These are phyloP conservation scores for Onychostoma macrolepis DNA, from an alignment of 2,113 vertebrate species.

Conservation along the genomic window DNA sequence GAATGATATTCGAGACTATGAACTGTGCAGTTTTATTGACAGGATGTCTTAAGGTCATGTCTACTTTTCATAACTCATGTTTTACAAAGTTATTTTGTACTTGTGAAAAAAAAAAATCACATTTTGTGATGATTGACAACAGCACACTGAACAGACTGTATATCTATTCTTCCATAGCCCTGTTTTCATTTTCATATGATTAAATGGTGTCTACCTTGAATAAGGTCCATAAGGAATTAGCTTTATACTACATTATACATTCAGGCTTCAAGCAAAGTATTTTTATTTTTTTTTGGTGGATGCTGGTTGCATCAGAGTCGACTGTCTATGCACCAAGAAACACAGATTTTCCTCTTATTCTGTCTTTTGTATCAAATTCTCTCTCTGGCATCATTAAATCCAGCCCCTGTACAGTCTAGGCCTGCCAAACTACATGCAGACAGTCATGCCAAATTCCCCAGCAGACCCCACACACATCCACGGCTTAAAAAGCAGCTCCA, in stretches of 20 bases:
- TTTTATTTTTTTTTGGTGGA: neutral
- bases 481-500: constrained; percentile 16
- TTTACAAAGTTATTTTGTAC: neutral
- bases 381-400: constrained; percentile 37
- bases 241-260: neutral
- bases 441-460: constrained; percentile 41
- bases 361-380: constrained; percentile 4
- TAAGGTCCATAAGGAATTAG: neutral
- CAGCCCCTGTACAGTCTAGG: constrained; percentile 23
- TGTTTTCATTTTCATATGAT: neutral
- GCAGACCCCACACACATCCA: constrained; percentile 44
- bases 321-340: neutral
- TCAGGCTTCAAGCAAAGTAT: neutral
- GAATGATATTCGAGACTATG: neutral
- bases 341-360: neutral
- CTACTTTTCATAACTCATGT: neutral
- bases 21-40: neutral
- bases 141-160: neutral
- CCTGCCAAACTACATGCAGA: constrained; percentile 45
- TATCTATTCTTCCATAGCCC: neutral
- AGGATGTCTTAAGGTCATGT: neutral
- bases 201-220: neutral
- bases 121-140: neutral
- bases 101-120: neutral
- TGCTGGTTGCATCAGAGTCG: neutral